These are phyloP conservation scores for Altica lythri DNA, from an alignment of 2,888 invertebrate genomes.

Conservation along the genomic window DNA sequence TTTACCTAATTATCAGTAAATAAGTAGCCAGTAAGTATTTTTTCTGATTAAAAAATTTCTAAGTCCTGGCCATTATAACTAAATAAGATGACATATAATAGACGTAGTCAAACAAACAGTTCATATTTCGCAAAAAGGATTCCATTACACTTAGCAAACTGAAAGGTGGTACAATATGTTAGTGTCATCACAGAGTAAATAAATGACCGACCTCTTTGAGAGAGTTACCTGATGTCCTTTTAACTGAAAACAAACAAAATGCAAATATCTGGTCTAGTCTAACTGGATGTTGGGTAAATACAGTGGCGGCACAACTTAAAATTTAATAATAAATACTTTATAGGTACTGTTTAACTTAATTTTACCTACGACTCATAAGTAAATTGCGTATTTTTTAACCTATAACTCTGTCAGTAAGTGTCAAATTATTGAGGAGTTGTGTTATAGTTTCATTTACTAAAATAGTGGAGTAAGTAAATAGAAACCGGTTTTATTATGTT, in stretches of 20 bases:
- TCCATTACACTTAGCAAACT: constrained; percentile 34
- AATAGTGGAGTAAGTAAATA: too few species aligned
- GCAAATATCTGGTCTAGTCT: constrained; percentile 40
- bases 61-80: constrained; percentile 4
- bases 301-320: constrained; percentile 12
- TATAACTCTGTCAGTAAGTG: too few species aligned
- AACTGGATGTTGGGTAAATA: constrained; percentile 23
- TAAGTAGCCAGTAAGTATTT: too few species aligned
- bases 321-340: too few species aligned
- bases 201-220: constrained; percentile 38
- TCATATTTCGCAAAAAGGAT: constrained; percentile 33
- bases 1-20: too few species aligned
- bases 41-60: neutral
- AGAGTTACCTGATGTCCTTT: constrained; percentile 41
- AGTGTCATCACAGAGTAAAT: constrained; percentile 42
- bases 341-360: too few species aligned
- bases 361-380: too few species aligned
- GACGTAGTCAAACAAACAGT: constrained; percentile 26
- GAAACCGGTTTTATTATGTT: too few species aligned
- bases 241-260: constrained; percentile 42
- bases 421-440: too few species aligned
- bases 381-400: too few species aligned
- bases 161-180: constrained; percentile 40
- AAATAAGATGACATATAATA: constrained; percentile 24
- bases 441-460: too few species aligned